A percentile compares a stretch with the other conserved stretches of the same genome.
Conservation (phyloP, 2,888 invertebrate species). For the Galerucella pusilla region DNA sequence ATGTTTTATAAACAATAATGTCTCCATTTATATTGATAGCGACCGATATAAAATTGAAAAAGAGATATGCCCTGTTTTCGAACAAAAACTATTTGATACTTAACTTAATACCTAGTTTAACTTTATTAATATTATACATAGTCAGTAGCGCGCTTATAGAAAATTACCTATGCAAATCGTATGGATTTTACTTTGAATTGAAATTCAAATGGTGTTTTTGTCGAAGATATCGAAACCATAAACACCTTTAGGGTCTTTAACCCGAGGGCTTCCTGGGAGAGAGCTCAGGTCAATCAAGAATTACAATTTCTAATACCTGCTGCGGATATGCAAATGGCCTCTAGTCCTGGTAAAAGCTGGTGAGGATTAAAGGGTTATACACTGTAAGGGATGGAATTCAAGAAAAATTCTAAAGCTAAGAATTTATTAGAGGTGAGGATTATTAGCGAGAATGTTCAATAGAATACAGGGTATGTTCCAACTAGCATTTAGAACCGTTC, state of each 20-base stretch:
- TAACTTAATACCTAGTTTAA: no score
- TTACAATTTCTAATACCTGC: conserved; percentile 28
- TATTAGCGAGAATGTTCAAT: neutral
- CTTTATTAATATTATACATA: no score
- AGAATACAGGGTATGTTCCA: no score
- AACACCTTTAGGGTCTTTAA: conserved; percentile 33
- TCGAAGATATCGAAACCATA: conserved; percentile 26
- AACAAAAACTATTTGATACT: no score
- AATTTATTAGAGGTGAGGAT: neutral
- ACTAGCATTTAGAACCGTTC: no score
- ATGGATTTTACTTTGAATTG: conserved; percentile 18
- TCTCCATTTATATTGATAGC: no score
- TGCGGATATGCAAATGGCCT: conserved; percentile 20
- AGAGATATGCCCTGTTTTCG: no score
- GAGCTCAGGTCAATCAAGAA: conserved; percentile 21
- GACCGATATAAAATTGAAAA: no score
- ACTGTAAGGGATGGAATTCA: neutral
- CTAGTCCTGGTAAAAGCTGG: neutral
- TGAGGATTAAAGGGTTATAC: neutral
- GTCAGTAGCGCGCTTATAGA: neutral
- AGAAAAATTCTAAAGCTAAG: neutral
- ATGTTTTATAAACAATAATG: no score
- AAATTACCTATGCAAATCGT: conserved; percentile 20
- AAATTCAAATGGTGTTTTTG: conserved; percentile 33
- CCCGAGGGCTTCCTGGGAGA: conserved; percentile 15